Base-by-base conservation (phyloP, 2,888 invertebrate species). In the Alcis repandata region DNA sequence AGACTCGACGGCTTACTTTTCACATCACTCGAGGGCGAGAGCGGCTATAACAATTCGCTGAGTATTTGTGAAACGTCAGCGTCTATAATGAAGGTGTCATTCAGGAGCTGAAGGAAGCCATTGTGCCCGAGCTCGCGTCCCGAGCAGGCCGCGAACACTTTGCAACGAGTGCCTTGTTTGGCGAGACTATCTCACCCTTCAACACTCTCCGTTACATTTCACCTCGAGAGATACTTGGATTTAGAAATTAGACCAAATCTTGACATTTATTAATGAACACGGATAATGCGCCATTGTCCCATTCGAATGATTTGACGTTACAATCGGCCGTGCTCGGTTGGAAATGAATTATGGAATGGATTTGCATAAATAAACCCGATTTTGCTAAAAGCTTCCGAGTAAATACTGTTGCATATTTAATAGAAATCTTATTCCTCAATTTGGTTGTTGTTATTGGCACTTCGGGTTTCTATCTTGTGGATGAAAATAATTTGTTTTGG, bases 71-170 rank as follows among this genome's bases (percentile, higher is more conserved):
- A 85, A 82, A 83, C 84, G 87, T 89, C 88, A 87, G 79, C 83
- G 75, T 67, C 77, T 79, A 80, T 89, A 90, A 90, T 90, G 86
- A 89, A 89, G 84, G 85, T 84, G 88, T 89, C 89, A 88, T 86
- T 87, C 83, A 85, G 79, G 67, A 71, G 80, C 81, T 87, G 79
- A 79, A 77, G 77, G 77, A 80, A 79, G 77, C 82, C 77, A 86
- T 90, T 90, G 87, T 88, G 78, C 80, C 78, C 76, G 75, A 74
- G 80, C 75, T 76, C 73, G 72, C 71, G 70, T 63, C 72, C 69
- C 71, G 78, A 83, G 79, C 82, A 80, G 76, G 75, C 78, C 66
- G 56, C 70, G 63, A 74, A 74, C 70, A 74, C 77, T 77, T 76
- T 70, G 69, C 75, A 63, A 68, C 74, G 72, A 75, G 76, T 74